Percentiles rank a stretch among this genome's conserved stretches.
These are phyloP conservation scores for Minunthozetes semirufus DNA, from an alignment of 2,888 invertebrate genomes.

Conservation along the genomic window DNA sequence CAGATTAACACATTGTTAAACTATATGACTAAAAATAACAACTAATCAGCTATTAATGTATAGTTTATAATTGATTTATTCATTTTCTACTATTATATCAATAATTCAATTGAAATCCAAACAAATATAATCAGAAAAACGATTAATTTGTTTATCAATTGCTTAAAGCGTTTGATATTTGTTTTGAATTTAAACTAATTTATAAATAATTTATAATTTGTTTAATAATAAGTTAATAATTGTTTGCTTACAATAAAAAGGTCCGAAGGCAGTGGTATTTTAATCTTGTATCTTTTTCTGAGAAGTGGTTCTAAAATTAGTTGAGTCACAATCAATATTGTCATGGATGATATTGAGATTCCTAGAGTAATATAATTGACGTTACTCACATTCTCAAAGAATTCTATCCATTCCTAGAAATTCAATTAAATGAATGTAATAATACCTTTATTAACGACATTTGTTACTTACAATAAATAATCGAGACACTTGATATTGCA, in stretches of 20 bases:
- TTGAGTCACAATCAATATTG: slow-evolving; percentile 55
- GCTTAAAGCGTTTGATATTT: too few species aligned
- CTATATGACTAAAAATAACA: too few species aligned
- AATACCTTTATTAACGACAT: neutral
- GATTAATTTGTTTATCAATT: too few species aligned
- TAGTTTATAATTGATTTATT: neutral
- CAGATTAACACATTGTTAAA: too few species aligned
- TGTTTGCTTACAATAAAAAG: slow-evolving; percentile 57
- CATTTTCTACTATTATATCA: neutral
- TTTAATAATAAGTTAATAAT: slow-evolving; percentile 39
- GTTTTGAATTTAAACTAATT: too few species aligned
- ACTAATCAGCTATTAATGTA: too few species aligned
- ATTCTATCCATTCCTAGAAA: neutral
- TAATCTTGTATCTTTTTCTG: slow-evolving; percentile 49
- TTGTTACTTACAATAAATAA: slow-evolving; percentile 50
- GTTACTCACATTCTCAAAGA: neutral
- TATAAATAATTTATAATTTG: neutral
- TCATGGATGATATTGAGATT: slow-evolving; percentile 62
- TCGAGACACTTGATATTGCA: slow-evolving; percentile 49
- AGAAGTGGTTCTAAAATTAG: slow-evolving; percentile 50
- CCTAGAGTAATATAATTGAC: slow-evolving; percentile 60
- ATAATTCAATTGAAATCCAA: too few species aligned
- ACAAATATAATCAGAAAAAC: too few species aligned
- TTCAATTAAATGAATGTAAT: neutral
- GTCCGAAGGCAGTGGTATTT: slow-evolving; percentile 58